Percentiles rank a stretch among this genome's conserved stretches.
Evolutionary conservation across 2,113 vertebrate genomes (phyloP).

Genomic region (Pithys albifrons): DNA sequence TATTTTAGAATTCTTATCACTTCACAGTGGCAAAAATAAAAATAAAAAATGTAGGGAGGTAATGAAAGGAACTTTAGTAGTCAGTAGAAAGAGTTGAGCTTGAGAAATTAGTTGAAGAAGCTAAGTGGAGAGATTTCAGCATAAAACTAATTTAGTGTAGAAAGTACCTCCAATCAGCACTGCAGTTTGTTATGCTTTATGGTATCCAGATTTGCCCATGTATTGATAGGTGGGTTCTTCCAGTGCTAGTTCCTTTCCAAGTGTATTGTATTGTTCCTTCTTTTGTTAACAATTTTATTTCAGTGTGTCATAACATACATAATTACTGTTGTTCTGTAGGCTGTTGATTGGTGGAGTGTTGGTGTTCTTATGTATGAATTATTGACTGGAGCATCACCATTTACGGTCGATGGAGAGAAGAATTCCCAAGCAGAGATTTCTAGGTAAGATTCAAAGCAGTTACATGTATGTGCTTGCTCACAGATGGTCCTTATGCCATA

Average conservation of each 20-base stretch:
- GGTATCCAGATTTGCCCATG: background rate
- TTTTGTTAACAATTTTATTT: background rate
- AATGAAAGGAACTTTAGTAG: background rate
- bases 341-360: constrained; percentile 99
- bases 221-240: background rate
- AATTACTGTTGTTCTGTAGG: constrained; percentile 75
- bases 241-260: background rate
- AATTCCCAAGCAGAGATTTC: constrained; percentile 98
- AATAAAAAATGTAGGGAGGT: rapidly evolving
- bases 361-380: constrained; percentile 98
- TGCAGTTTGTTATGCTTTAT: background rate
- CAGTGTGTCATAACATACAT: background rate
- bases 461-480: background rate
- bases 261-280: background rate
- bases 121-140: background rate
- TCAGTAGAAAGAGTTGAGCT: background rate
- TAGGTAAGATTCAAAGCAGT: constrained; percentile 78
- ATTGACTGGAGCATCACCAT: constrained; percentile 95
- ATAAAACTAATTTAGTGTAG: background rate
- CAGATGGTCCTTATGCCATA: background rate
- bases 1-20: background rate
- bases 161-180: background rate
- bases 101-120: background rate
- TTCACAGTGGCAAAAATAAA: background rate
- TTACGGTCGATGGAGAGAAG: constrained; percentile 95